A percentile compares a stretch with the other conserved stretches of the same genome.
These are phyloP conservation scores for Apostichopus japonicus DNA, from an alignment of 35 echinoderm and acorn worm species.

Conservation along the genomic window DNA sequence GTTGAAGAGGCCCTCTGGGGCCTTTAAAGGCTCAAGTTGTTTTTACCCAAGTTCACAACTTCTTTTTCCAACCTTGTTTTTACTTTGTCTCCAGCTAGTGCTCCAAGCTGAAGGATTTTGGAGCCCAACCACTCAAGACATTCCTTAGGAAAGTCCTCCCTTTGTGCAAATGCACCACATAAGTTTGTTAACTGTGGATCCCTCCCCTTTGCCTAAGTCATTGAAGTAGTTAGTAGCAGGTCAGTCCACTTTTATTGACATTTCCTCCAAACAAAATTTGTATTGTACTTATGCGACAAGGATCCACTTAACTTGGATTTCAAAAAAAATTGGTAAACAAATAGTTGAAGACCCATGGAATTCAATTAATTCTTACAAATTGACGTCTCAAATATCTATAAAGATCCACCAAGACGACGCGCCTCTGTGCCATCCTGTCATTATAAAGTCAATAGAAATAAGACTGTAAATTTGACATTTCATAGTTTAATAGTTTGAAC, in stretches of 20 bases:
- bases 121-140: slow-evolving; percentile 8
- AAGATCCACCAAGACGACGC: too few species aligned
- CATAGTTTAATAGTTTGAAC: too few species aligned
- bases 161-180: not conserved
- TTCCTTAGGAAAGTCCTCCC: not conserved
- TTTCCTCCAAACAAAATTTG: not conserved
- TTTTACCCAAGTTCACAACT: not conserved
- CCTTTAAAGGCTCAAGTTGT: not conserved
- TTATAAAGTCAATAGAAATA: too few species aligned
- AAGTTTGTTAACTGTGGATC: not conserved
- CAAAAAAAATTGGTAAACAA: too few species aligned
- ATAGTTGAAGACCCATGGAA: too few species aligned
- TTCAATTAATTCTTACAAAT: too few species aligned
- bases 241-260: not conserved
- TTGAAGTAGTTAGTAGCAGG: not conserved
- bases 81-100: slow-evolving; percentile 2
- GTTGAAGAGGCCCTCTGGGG: not conserved
- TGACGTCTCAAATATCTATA: too few species aligned
- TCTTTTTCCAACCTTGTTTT: slow-evolving; percentile 3
- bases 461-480: too few species aligned
- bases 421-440: too few species aligned
- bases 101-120: not conserved
- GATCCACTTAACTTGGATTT: too few species aligned
- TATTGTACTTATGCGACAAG: not conserved
- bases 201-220: not conserved